phyloP scores from a whole-genome alignment of 2,888 invertebrate species.

The Adela reaumurella region DNA sequence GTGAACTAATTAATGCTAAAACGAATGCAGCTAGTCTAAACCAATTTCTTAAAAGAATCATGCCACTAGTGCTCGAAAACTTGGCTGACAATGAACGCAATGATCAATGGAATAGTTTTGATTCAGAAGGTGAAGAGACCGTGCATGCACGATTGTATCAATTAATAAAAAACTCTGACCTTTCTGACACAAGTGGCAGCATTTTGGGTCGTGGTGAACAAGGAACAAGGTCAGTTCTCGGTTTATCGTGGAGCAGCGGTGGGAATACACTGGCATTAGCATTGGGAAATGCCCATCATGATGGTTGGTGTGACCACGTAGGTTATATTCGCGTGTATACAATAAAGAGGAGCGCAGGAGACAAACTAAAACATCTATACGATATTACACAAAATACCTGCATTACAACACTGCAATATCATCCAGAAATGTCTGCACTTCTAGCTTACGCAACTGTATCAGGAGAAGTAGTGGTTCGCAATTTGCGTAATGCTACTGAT shows the following conservation, averaged over 20 bases:
- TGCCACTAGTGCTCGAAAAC: slow-evolving; percentile 35
- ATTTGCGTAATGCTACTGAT: slow-evolving; percentile 19
- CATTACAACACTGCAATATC: slow-evolving; percentile 30
- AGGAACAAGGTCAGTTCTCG: slow-evolving; percentile 22
- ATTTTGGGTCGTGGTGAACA: too few relatives aligned
- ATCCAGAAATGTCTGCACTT: slow-evolving; percentile 27
- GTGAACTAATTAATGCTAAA: too few relatives aligned
- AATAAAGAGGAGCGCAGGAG: slow-evolving; percentile 45
- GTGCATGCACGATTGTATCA: background rate
- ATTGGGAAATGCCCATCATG: slow-evolving; percentile 30
- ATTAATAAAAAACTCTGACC: too few relatives aligned
- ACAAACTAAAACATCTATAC: slow-evolving; percentile 23
- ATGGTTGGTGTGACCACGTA: slow-evolving; percentile 35
- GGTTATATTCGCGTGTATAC: slow-evolving; percentile 34
- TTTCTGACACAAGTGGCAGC: too few relatives aligned
- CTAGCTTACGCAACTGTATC: slow-evolving; percentile 36
- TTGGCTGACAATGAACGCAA: slow-evolving; percentile 28
- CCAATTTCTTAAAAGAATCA: too few relatives aligned
- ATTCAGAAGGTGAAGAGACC: slow-evolving; percentile 37
- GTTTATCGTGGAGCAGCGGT: slow-evolving; percentile 32
- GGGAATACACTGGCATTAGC: slow-evolving; percentile 36
- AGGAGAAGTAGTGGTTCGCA: slow-evolving; percentile 36
- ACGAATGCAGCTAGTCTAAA: too few relatives aligned
- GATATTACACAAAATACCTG: slow-evolving; percentile 38
- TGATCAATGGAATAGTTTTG: slow-evolving; percentile 25